These are phyloP conservation scores for Piaya cayana DNA, from an alignment of 2,113 vertebrate genomes.

Conservation along the genomic window DNA sequence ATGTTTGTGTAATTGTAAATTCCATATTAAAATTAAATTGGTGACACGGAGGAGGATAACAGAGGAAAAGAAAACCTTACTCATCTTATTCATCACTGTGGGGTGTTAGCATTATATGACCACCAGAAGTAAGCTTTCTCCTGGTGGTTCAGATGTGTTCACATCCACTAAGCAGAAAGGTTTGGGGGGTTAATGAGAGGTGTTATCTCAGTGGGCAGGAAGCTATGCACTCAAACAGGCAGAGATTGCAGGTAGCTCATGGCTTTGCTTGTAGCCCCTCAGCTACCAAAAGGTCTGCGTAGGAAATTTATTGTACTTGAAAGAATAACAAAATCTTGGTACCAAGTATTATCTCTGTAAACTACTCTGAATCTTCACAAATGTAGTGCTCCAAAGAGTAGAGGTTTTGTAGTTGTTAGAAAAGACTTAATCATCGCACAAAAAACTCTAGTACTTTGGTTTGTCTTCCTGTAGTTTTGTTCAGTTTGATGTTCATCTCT, in stretches of 20 bases:
- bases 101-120: not conserved
- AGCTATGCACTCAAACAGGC: fast-evolving
- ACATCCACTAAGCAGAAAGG: not conserved
- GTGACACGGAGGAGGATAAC: not conserved
- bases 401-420: not conserved
- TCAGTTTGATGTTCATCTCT: not conserved
- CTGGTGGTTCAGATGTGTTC: not conserved
- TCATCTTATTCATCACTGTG: not conserved
- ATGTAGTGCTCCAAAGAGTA: not conserved
- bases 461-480: not conserved
- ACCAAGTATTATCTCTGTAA: not conserved
- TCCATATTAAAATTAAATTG: not conserved
- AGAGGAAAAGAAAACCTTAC: not conserved
- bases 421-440: not conserved
- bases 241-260: not conserved
- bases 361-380: not conserved
- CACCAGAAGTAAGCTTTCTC: not conserved
- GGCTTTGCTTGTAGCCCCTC: fast-evolving
- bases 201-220: fast-evolving
- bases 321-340: not conserved
- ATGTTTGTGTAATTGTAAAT: not conserved
- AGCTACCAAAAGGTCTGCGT: not conserved
- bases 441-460: not conserved
- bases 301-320: not conserved
- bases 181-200: fast-evolving